Conservation (phyloP, 37 sponge, comb jelly and placozoan genomes). For the Cladorhizidae sp. region DNA sequence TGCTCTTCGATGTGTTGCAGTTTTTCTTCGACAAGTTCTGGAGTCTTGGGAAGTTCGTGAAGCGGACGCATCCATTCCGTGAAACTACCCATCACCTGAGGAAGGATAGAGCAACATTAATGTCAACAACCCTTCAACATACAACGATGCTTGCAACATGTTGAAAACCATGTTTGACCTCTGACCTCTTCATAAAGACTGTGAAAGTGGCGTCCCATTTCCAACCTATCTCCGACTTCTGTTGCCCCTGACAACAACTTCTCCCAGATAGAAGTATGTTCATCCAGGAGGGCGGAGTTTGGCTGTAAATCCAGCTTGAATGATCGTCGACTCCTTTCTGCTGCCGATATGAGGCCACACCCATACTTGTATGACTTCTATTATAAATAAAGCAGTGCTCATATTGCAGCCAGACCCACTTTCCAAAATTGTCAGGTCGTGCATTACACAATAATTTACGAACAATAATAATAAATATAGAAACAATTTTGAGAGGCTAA, state of each 20-base stretch:
- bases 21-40: conserved; percentile 6
- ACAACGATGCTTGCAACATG: background rate
- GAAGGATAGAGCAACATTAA: background rate
- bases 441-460: too few species aligned
- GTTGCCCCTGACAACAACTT: conserved; percentile 11
- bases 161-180: background rate
- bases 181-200: conserved; percentile 26
- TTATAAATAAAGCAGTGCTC: background rate
- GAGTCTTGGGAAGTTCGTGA: conserved; percentile 40
- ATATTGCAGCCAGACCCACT: too few species aligned
- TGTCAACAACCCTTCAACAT: too few species aligned
- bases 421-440: too few species aligned
- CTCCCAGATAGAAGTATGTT: conserved; percentile 41
- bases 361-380: conserved; percentile 71
- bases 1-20: conserved; percentile 20
- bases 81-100: conserved; percentile 9
- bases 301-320: conserved; percentile 14
- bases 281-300: conserved; percentile 11
- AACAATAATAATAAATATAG: too few species aligned
- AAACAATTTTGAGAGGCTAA: too few species aligned
- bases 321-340: conserved; percentile 40
- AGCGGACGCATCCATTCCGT: conserved; percentile 36
- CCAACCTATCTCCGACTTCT: conserved; percentile 7
- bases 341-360: conserved; percentile 57
- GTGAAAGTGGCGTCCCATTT: conserved; percentile 42